phyloP scores from a whole-genome alignment of 1,140 invertebrate species.

The Conopomorpha cramerella region DNA sequence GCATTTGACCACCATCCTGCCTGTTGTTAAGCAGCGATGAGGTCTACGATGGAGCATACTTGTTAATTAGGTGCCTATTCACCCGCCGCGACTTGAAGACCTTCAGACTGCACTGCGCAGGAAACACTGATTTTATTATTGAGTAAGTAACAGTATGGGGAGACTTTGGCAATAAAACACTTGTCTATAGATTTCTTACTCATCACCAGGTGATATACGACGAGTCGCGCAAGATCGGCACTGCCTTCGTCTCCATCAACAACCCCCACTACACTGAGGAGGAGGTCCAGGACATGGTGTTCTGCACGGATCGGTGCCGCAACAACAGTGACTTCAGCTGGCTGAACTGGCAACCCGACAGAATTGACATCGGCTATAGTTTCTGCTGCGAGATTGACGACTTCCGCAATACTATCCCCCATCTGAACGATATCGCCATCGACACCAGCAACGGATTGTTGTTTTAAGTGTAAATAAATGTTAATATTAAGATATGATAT shows the following conservation, averaged over 20 bases:
- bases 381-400: slow-evolving; percentile 64
- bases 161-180: neutral
- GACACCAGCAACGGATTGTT: too few relatives aligned
- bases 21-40: too few relatives aligned
- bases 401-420: too few relatives aligned
- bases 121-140: neutral
- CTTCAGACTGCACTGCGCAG: too few relatives aligned
- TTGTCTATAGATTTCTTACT: neutral
- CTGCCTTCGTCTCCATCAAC: slow-evolving; percentile 61
- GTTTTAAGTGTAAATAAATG: too few relatives aligned
- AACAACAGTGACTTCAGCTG: slow-evolving; percentile 50
- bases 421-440: too few relatives aligned
- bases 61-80: too few relatives aligned
- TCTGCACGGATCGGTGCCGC: slow-evolving; percentile 52
- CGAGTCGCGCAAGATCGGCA: slow-evolving; percentile 27
- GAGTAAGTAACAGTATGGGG: too few relatives aligned
- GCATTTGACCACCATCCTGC: too few relatives aligned
- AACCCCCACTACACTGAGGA: slow-evolving; percentile 50
- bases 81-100: too few relatives aligned
- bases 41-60: too few relatives aligned
- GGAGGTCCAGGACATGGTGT: slow-evolving; percentile 21
- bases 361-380: slow-evolving; percentile 56
- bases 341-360: slow-evolving; percentile 17
- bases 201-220: slow-evolving; percentile 53
- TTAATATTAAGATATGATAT: too few relatives aligned